Base-by-base conservation (phyloP, 2,888 invertebrate species). In the Eupithecia tripunctaria region DNA sequence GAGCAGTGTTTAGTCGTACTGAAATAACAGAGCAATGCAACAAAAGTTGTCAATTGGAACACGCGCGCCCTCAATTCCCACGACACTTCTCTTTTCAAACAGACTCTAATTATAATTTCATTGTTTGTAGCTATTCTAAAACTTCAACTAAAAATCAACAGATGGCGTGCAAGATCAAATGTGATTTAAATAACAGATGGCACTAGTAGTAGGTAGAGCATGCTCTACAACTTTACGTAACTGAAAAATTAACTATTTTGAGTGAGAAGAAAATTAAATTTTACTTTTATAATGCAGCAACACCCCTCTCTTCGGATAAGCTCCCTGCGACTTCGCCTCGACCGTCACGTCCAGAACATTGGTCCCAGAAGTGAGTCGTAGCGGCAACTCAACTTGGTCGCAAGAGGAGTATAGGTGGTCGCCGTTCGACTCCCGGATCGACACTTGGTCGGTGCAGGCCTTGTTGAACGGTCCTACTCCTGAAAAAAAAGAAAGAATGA, bases 241-340 rank as follows among this genome's bases (percentile, higher is more conserved):
- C 21, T 21, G 21, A 51, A 47, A 47, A 47, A 43, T 4, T 6
- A 43, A n/a, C 6, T 7, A 8, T 8, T 47, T 47, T 47, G 3
- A 51, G 18, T 15, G 2, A 18, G 8, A 29, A 29, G 2, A 60
- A 29, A 29, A 29, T 2, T 60, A 1, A 21, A 25, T 18, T 80
- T 92, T 86, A 96, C 96, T 95, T 88, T 95, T 95, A 85, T 95
- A 97, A 89, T 96, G 95, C 78, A 96, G 88, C 27, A 96, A 86
- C 72, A 96, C 93, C 2, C 96, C 96, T 82, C 96, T 91, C 78
- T 95, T 95, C 0, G 96, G 96, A 76, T 93, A 95, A 21, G 94
- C 94, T 59, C 94, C 95, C 78, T 91, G 86, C 4, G 95, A 95
- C 76, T 88, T 91, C 1, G 93, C 92, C 71, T 91, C 90, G 14